Evolutionary conservation across 1,140 invertebrate species (phyloP).

Genomic region (Neodiprion fabricii): DNA sequence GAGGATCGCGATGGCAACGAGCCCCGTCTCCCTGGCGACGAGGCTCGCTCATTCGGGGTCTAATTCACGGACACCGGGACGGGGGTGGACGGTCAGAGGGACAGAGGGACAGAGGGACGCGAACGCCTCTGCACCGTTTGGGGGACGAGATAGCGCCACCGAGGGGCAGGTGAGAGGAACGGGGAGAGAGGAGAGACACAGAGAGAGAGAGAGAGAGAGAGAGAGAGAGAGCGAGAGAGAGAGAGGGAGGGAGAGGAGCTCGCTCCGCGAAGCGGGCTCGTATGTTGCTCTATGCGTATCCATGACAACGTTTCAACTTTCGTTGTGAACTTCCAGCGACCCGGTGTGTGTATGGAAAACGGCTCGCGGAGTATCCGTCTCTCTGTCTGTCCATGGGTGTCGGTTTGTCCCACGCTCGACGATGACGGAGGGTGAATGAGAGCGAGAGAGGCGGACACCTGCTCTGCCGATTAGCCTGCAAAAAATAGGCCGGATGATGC

Average conservation of each 20-base stretch:
- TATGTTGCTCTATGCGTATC: slow-evolving; percentile 50
- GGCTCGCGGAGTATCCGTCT: neutral
- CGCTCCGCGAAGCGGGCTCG: slow-evolving; percentile 41
- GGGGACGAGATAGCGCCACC: slow-evolving; percentile 11
- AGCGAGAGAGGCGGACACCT: slow-evolving; percentile 44
- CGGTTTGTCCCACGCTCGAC: slow-evolving; percentile 55
- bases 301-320: slow-evolving; percentile 44
- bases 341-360: neutral
- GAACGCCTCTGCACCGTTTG: slow-evolving; percentile 8
- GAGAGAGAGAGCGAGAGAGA: slow-evolving; percentile 26
- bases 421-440: slow-evolving; percentile 14
- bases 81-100: slow-evolving; percentile 38
- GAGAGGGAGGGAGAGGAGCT: slow-evolving; percentile 8
- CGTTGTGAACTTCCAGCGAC: slow-evolving; percentile 11
- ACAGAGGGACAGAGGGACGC: slow-evolving; percentile 28
- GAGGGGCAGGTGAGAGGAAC: slow-evolving; percentile 21
- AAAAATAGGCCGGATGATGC: slow-evolving; percentile 31
- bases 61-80: slow-evolving; percentile 44
- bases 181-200: slow-evolving; percentile 10
- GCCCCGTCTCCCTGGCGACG: slow-evolving; percentile 48
- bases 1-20: slow-evolving; percentile 59
- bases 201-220: slow-evolving; percentile 26
- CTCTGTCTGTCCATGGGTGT: slow-evolving; percentile 38
- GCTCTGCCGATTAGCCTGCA: slow-evolving; percentile 50
- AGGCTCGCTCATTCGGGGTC: slow-evolving; percentile 46